A percentile compares a stretch with the other conserved stretches of the same genome.
Evolutionary conservation across 2,113 vertebrate genomes (phyloP).

Genomic region (Oplegnathus fasciatus): DNA sequence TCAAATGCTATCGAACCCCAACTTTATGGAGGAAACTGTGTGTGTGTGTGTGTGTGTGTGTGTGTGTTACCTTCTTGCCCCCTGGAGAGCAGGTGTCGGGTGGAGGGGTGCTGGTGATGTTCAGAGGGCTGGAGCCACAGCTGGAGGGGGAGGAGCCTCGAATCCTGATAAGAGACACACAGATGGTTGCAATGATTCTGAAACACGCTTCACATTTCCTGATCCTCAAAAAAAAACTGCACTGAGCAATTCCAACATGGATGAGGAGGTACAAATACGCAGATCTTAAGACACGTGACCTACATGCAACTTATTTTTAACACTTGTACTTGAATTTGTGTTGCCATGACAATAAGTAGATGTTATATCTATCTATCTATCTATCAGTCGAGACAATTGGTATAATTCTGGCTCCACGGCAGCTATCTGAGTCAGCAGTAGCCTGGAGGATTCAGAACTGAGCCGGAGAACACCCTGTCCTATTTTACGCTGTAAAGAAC

Average conservation of each 20-base stretch:
- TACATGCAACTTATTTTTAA: neutral
- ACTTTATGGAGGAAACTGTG: neutral
- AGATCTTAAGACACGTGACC: neutral
- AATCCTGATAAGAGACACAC: slow-evolving; percentile 85
- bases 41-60: neutral
- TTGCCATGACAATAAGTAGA: slow-evolving; percentile 18
- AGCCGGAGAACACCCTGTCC: neutral
- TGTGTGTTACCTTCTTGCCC: slow-evolving; percentile 91
- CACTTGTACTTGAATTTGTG: neutral
- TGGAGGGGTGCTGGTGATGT: slow-evolving; percentile 97
- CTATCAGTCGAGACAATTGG: neutral
- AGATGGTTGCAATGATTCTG: neutral
- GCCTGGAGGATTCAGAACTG: neutral
- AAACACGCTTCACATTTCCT: neutral
- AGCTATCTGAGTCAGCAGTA: neutral
- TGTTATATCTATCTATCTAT: neutral
- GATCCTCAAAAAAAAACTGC: neutral
- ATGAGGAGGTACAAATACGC: neutral
- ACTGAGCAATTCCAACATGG: neutral
- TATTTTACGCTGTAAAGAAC: neutral
- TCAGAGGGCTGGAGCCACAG: slow-evolving; percentile 96
- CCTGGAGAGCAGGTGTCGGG: slow-evolving; percentile 95
- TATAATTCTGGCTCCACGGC: slow-evolving; percentile 10
- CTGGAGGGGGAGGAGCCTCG: slow-evolving; percentile 98
- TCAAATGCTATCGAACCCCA: neutral